Evolutionary conservation across 2,113 vertebrate species (phyloP).

Genomic region (Scortum barcoo): DNA sequence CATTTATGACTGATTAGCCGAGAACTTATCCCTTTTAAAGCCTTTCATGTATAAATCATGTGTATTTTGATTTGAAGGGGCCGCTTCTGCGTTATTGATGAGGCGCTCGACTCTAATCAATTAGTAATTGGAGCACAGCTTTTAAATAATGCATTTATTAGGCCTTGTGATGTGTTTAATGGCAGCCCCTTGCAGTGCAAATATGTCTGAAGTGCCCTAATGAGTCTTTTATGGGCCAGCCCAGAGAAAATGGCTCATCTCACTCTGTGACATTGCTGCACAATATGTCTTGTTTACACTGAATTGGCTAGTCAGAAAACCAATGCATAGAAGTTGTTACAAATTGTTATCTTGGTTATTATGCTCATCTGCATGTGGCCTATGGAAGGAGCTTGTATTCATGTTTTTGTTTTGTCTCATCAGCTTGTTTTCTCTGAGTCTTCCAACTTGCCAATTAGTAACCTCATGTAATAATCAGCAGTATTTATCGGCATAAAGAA

Average conservation of each 20-base stretch:
- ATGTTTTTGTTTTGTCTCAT: conserved; percentile 60
- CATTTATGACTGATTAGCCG: conserved; percentile 86
- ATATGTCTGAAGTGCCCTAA: conserved; percentile 85
- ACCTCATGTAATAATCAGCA: conserved; percentile 47
- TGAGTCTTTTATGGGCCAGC: conserved; percentile 83
- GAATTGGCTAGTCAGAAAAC: conserved; percentile 62
- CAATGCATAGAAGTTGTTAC: conserved; percentile 65
- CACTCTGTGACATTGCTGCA: conserved; percentile 74
- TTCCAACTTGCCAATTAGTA: conserved; percentile 46
- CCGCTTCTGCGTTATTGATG: conserved; percentile 87
- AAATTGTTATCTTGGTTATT: conserved; percentile 72
- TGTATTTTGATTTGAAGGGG: conserved; percentile 87
- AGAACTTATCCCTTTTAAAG: conserved; percentile 86
- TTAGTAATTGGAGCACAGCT: conserved; percentile 87
- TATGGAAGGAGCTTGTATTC: conserved; percentile 51
- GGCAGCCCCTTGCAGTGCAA: conserved; percentile 80
- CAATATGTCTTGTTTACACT: conserved; percentile 83
- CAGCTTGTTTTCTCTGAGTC: conserved; percentile 57
- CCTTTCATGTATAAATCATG: conserved; percentile 88
- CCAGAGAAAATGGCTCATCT: conserved; percentile 80
- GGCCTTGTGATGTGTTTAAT: conserved; percentile 86
- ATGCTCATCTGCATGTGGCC: conserved; percentile 40
- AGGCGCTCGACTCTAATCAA: conserved; percentile 86
- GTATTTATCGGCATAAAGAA: conserved; percentile 33
- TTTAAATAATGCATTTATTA: conserved; percentile 89